Evolutionary conservation across 2,888 invertebrate species (phyloP).

Genomic region (Hydroisotoma schaefferi): DNA sequence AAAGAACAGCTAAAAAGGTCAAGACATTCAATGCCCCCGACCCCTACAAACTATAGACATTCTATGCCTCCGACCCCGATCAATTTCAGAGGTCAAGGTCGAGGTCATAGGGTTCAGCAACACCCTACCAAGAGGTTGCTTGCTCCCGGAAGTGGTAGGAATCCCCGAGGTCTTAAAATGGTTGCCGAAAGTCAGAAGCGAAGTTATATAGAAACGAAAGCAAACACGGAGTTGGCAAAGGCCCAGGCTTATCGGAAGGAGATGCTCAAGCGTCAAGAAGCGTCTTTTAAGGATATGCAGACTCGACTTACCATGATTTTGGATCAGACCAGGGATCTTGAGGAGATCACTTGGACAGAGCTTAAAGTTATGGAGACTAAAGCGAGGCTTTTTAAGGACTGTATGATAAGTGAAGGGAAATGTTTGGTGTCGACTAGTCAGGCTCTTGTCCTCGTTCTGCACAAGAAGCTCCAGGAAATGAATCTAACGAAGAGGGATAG

Average conservation of each 20-base stretch:
- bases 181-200: not conserved
- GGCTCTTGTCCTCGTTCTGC: constrained; percentile 25
- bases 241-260: too few relatives aligned
- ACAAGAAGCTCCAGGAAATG: constrained; percentile 8
- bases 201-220: not conserved
- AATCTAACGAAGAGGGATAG: not conserved
- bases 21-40: too few relatives aligned
- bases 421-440: constrained; percentile 27
- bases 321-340: too few relatives aligned
- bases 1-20: too few relatives aligned
- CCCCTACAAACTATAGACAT: too few relatives aligned
- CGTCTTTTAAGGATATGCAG: too few relatives aligned
- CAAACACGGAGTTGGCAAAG: not conserved
- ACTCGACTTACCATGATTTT: not conserved
- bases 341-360: too few relatives aligned
- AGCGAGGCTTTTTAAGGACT: constrained; percentile 15
- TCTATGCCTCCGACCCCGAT: not conserved
- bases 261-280: too few relatives aligned
- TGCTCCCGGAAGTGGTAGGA: too few relatives aligned
- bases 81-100: not conserved
- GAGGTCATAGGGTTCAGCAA: not conserved
- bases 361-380: too few relatives aligned
- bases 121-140: not conserved
- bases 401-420: constrained; percentile 19
- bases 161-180: not conserved